Percentiles rank a stretch among this genome's conserved stretches.
Evolutionary conservation across 2,888 invertebrate genomes (phyloP).

Genomic region (Megastigmus dorsalis): DNA sequence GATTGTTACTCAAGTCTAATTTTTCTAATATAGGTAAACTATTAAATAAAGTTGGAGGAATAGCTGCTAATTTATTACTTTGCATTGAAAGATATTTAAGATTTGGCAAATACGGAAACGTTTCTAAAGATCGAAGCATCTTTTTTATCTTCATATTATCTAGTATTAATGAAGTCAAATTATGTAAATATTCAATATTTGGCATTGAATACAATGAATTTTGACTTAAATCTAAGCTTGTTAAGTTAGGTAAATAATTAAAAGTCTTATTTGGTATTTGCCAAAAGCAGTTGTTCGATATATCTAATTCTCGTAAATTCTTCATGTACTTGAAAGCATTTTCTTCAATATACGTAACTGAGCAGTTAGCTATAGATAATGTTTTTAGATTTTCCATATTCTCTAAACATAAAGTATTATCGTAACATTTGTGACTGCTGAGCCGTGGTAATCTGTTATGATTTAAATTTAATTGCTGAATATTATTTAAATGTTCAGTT

Average conservation of each 20-base stretch:
- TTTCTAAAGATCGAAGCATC: background rate
- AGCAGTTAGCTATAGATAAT: conserved; percentile 27
- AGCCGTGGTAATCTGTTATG: conserved; percentile 16
- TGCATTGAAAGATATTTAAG: conserved; percentile 33
- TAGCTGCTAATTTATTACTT: conserved; percentile 17
- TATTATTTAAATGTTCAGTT: background rate
- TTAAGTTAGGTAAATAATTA: conserved; percentile 13
- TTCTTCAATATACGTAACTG: conserved; percentile 9
- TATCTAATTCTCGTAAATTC: conserved; percentile 21
- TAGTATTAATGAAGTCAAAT: conserved; percentile 25
- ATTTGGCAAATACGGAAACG: conserved; percentile 7
- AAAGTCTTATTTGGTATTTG: conserved; percentile 11
- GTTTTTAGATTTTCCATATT: conserved; percentile 29
- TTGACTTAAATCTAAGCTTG: conserved; percentile 6
- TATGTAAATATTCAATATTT: conserved; percentile 17
- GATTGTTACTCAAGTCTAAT: conserved; percentile 40
- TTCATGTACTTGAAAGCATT: conserved; percentile 21
- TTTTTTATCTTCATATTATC: conserved; percentile 11
- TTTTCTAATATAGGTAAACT: conserved; percentile 28
- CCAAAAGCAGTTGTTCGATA: conserved; percentile 16
- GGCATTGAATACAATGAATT: conserved; percentile 30
- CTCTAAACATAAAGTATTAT: conserved; percentile 18
- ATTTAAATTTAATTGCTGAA: conserved; percentile 21
- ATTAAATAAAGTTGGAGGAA: conserved; percentile 27
- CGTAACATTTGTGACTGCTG: conserved; percentile 10